Evolutionary conservation across 1,140 invertebrate species (phyloP).

Genomic region (Mycetomoellerius zeteki): DNA sequence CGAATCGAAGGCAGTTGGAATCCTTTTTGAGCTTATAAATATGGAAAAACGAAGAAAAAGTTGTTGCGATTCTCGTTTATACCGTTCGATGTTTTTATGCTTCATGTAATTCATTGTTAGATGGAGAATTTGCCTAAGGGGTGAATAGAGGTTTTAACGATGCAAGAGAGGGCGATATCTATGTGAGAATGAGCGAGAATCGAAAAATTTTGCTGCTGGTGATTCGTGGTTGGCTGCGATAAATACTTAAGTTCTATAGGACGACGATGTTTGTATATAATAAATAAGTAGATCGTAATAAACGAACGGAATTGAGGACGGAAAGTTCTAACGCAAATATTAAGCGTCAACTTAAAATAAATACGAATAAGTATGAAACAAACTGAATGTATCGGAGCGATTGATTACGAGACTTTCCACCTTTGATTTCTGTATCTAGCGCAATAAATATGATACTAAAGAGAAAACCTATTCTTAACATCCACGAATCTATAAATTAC

Average conservation of each 20-base stretch:
- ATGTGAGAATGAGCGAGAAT: conserved; percentile 21
- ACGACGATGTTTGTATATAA: conserved; percentile 1
- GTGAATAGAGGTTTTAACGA: neutral
- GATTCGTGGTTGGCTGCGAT: conserved; percentile 12
- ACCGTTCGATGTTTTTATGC: conserved; percentile 4
- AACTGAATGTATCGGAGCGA: neutral
- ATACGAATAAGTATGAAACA: neutral
- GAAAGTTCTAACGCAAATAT: neutral
- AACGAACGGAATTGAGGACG: conserved; percentile 32
- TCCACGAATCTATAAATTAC: conserved; percentile 63
- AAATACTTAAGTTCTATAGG: conserved; percentile 27
- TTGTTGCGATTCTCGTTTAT: neutral
- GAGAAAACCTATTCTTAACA: conserved; percentile 50
- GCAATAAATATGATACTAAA: conserved; percentile 61
- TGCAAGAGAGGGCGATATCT: conserved; percentile 3
- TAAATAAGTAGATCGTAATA: conserved; percentile 46
- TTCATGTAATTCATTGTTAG: conserved; percentile 19
- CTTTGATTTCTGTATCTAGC: conserved; percentile 23
- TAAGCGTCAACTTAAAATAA: neutral
- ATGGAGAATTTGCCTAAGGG: neutral
- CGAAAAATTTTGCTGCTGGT: conserved; percentile 23
- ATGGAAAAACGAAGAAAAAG: neutral
- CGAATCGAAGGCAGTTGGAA: conserved; percentile 9
- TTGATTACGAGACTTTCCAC: conserved; percentile 25
- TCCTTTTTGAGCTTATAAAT: neutral